phyloP scores from a whole-genome alignment of 1,140 invertebrate genomes.

The Panagrolaimus sp. region DNA sequence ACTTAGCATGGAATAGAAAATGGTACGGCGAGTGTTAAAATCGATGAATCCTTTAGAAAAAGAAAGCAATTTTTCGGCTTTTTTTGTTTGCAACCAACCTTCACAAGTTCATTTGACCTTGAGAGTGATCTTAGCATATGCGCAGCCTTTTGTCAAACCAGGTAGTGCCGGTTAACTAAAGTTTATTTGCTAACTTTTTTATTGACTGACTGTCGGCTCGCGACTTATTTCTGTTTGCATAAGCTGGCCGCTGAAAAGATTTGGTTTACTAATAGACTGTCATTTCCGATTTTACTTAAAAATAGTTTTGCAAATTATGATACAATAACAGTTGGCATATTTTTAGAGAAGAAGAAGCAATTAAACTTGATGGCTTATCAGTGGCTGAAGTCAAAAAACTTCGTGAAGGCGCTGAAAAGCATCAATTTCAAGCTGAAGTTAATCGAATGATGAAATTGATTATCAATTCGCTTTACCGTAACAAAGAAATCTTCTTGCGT shows the following conservation, averaged over 20 bases:
- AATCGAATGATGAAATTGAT: conserved; percentile 99
- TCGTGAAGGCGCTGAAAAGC: conserved; percentile 82
- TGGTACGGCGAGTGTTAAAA: too few species aligned
- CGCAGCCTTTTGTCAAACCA: not conserved
- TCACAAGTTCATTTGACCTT: not conserved
- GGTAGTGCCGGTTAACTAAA: conserved; percentile 11
- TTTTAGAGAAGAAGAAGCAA: conserved; percentile 84
- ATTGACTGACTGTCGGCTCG: not conserved
- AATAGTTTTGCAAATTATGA: not conserved
- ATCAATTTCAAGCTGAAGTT: conserved; percentile 71
- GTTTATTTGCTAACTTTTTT: conserved; percentile 14
- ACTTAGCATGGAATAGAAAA: too few species aligned
- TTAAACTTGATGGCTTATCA: conserved; percentile 88
- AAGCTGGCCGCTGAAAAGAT: not conserved
- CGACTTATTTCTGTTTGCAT: conserved; percentile 9
- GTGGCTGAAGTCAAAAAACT: conserved; percentile 87
- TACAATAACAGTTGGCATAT: not conserved
- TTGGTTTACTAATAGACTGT: too few species aligned
- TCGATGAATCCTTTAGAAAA: too few species aligned
- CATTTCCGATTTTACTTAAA: too few species aligned
- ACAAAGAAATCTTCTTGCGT: conserved; percentile 96
- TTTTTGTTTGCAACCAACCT: too few species aligned
- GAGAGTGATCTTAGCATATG: not conserved
- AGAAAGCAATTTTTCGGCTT: too few species aligned
- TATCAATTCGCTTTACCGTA: conserved; percentile 94